These are phyloP conservation scores for Toxostoma redivivum DNA, from an alignment of 2,113 vertebrate genomes.

Conservation along the genomic window DNA sequence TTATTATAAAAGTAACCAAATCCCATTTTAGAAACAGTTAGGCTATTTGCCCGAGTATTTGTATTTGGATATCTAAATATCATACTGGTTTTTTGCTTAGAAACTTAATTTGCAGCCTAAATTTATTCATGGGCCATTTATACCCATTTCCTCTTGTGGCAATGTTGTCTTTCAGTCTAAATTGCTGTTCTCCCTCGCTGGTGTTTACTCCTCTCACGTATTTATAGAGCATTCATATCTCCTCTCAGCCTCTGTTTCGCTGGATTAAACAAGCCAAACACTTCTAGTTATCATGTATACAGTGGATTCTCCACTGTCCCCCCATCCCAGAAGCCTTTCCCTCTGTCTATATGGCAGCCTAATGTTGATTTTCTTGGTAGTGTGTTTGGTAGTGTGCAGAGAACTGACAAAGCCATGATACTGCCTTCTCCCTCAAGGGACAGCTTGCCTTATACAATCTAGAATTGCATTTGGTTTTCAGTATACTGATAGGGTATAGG, in stretches of 20 bases:
- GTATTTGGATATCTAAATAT: background rate
- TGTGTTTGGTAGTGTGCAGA: background rate
- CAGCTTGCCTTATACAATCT: background rate
- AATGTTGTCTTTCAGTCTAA: background rate
- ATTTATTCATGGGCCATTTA: conserved; percentile 27
- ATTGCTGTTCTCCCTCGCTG: background rate
- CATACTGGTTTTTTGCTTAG: background rate
- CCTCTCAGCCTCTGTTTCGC: background rate
- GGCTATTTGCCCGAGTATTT: background rate
- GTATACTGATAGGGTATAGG: background rate
- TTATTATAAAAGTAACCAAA: background rate
- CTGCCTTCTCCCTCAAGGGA: background rate
- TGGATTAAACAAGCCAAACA: background rate
- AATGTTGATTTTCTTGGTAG: background rate
- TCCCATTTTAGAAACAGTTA: background rate
- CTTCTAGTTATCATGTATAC: background rate
- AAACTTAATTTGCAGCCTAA: background rate
- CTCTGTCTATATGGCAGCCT: background rate
- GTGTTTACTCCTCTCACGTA: background rate
- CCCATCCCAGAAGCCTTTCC: background rate
- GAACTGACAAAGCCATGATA: background rate
- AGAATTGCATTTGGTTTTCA: background rate
- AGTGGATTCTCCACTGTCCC: background rate
- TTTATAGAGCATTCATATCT: background rate
- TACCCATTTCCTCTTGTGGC: background rate